Conservation (phyloP, 2,888 invertebrate species). For the Terebella lapidaria region DNA sequence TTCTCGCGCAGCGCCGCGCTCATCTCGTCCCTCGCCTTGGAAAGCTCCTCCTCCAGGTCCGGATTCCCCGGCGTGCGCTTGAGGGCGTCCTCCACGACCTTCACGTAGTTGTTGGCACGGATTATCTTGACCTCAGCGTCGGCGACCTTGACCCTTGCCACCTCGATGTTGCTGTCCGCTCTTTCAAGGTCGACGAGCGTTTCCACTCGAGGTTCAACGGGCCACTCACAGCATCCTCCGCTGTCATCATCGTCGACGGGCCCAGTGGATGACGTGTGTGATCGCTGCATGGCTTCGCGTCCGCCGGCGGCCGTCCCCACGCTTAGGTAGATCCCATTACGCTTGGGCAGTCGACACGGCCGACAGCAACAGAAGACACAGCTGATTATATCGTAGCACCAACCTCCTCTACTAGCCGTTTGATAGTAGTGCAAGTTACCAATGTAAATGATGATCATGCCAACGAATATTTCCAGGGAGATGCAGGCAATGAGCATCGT, state of each 20-base stretch:
- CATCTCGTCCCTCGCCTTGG: slow-evolving; percentile 26
- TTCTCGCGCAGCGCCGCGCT: slow-evolving; percentile 23
- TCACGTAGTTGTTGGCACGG: slow-evolving; percentile 25
- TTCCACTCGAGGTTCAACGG: slow-evolving; percentile 21
- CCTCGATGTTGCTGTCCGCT: slow-evolving; percentile 29
- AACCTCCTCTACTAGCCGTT: slow-evolving; percentile 8
- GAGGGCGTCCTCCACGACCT: slow-evolving; percentile 30
- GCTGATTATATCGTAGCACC: slow-evolving; percentile 14
- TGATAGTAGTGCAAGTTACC: slow-evolving; percentile 28
- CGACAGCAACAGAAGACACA: slow-evolving; percentile 18
- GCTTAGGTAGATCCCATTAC: slow-evolving; percentile 2
- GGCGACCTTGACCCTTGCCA: slow-evolving; percentile 27
- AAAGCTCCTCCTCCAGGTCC: slow-evolving; percentile 27
- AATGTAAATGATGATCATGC: slow-evolving; percentile 31
- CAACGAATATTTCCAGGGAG: slow-evolving; percentile 30
- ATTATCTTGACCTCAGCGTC: slow-evolving; percentile 28
- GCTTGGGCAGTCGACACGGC: slow-evolving; percentile 15
- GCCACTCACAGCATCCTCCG: slow-evolving; percentile 18
- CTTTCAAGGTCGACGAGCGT: slow-evolving; percentile 26
- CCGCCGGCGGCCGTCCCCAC: slow-evolving; percentile 10
- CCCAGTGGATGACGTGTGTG: neutral
- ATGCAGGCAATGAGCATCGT: slow-evolving; percentile 29
- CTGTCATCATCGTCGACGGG: slow-evolving; percentile 8
- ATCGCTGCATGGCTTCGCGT: slow-evolving; percentile 5
- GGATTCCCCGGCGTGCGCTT: slow-evolving; percentile 27